These are phyloP conservation scores for Xyrichtys novacula DNA, from an alignment of 2,797 vertebrate species.

Conservation along the genomic window DNA sequence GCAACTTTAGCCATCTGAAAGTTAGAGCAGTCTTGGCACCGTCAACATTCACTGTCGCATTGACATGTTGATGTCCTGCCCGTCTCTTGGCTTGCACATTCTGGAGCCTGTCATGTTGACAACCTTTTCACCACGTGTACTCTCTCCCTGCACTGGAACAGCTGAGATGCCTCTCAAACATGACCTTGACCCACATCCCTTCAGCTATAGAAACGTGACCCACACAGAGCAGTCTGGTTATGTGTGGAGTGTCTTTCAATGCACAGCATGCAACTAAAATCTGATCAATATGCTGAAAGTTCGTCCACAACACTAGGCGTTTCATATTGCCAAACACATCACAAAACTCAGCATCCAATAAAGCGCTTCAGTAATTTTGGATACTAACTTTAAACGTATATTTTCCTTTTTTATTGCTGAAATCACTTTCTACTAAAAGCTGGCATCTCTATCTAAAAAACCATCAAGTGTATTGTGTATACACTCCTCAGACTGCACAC, in stretches of 20 bases:
- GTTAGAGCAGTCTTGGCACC: constrained; percentile 10
- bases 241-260: background rate
- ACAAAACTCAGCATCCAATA: background rate
- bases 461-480: background rate
- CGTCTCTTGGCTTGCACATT: constrained; percentile 25
- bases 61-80: constrained; percentile 15
- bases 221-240: background rate
- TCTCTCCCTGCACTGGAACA: constrained; percentile 33
- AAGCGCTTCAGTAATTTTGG: background rate
- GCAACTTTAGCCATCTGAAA: constrained; percentile 43
- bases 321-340: background rate
- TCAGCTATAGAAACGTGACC: constrained; percentile 35
- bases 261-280: background rate
- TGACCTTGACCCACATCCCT: constrained; percentile 50
- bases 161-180: constrained; percentile 41
- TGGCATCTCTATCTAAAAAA: background rate
- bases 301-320: background rate
- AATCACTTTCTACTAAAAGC: background rate
- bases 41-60: constrained; percentile 23
- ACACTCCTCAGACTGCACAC: background rate
- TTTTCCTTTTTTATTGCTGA: background rate
- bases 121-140: constrained; percentile 11
- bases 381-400: background rate
- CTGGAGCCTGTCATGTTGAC: constrained; percentile 34
- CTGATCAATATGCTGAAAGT: background rate